phyloP scores from a whole-genome alignment of 2,797 vertebrate genomes.

The Girardinus metallicus region DNA sequence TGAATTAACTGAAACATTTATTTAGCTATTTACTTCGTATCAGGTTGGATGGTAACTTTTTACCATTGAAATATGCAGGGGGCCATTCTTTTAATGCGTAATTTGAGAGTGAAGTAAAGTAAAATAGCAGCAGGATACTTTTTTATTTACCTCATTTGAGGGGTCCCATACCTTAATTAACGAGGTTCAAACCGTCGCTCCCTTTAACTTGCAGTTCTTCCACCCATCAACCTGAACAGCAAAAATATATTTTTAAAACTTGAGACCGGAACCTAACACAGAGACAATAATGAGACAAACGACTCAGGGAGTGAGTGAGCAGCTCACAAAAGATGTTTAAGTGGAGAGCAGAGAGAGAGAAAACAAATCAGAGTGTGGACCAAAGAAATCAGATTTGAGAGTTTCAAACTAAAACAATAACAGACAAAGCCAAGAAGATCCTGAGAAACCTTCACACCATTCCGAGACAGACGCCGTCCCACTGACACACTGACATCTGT shows the following conservation, averaged over 20 bases:
- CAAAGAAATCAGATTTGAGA: neutral
- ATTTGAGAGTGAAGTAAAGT: neutral
- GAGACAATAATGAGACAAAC: neutral
- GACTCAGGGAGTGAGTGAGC: neutral
- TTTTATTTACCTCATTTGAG: neutral
- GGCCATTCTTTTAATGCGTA: neutral
- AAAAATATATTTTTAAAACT: neutral
- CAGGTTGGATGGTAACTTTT: neutral
- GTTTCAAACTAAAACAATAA: neutral
- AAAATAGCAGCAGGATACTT: neutral
- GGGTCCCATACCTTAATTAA: neutral
- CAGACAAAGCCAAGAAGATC: neutral
- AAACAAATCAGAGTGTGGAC: neutral
- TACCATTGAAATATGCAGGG: neutral
- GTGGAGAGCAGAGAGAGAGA: neutral
- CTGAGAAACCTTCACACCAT: neutral
- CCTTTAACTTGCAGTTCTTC: neutral
- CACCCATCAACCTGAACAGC: neutral
- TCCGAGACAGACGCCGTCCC: neutral
- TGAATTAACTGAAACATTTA: neutral
- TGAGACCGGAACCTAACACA: neutral
- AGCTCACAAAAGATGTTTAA: neutral
- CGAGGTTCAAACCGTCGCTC: neutral
- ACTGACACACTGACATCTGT: constrained; percentile 8
- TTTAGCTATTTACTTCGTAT: neutral